Percentiles rank a stretch among this genome's conserved stretches.
phyloP scores from a whole-genome alignment of 2,113 vertebrate genomes.

The Phalacrocorax pelagicus region DNA sequence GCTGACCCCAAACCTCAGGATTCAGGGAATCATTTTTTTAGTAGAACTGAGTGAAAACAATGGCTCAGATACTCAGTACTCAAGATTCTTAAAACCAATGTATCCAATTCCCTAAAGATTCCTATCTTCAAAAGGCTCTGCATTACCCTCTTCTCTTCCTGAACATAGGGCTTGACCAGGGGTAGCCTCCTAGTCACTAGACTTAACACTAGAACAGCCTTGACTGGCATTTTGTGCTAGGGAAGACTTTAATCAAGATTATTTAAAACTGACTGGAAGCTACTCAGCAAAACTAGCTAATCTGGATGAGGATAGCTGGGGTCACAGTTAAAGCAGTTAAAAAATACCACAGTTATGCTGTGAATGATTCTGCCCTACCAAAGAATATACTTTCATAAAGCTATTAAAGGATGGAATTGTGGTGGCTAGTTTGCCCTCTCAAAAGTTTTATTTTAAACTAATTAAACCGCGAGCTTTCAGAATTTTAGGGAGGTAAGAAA shows the following conservation, averaged over 20 bases:
- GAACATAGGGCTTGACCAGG: background rate
- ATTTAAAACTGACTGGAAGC: background rate
- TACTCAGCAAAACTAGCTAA: background rate
- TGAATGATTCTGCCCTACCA: background rate
- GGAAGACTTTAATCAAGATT: background rate
- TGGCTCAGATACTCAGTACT: background rate
- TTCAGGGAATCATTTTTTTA: background rate
- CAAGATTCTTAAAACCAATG: background rate
- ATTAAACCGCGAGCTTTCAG: constrained; percentile 15
- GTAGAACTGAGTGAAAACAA: background rate
- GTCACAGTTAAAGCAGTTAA: background rate
- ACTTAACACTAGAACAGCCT: background rate
- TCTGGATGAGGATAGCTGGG: background rate
- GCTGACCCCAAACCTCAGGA: background rate
- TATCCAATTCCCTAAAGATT: background rate
- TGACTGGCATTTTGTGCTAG: background rate
- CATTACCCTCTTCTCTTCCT: background rate
- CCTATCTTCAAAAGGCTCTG: background rate
- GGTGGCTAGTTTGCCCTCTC: background rate
- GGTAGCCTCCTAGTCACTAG: background rate
- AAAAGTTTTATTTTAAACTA: constrained; percentile 27
- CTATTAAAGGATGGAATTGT: background rate
- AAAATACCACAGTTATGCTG: background rate
- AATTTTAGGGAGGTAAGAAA: background rate
- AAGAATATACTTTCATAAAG: background rate